Evolutionary conservation across 2,888 invertebrate genomes (phyloP).

Genomic region (Metopia argyrocephala): DNA sequence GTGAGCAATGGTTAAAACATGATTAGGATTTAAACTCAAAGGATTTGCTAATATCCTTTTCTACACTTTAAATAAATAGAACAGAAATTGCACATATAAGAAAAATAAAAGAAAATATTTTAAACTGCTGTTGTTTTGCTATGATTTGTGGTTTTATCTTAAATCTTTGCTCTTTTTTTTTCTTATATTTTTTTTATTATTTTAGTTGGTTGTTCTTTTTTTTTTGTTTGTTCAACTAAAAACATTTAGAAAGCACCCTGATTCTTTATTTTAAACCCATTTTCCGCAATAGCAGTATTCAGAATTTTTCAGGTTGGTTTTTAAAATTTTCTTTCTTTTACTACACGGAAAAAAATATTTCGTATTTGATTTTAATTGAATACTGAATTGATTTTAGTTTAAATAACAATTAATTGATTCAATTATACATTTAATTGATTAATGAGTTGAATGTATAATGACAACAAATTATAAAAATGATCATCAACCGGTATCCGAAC

Average conservation of each 20-base stretch:
- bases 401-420: no score
- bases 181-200: constrained; percentile 25
- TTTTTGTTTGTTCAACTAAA: constrained; percentile 24
- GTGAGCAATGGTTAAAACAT: constrained; percentile 20
- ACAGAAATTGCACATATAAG: constrained; percentile 25
- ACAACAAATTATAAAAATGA: no score
- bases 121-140: constrained; percentile 34
- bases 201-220: constrained; percentile 31
- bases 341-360: no score
- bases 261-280: not conserved
- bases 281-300: no score
- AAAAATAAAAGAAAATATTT: constrained; percentile 8
- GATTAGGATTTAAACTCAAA: constrained; percentile 45
- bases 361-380: no score
- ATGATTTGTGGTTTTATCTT: constrained; percentile 57
- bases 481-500: no score
- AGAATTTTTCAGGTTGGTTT: no score
- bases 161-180: constrained; percentile 50
- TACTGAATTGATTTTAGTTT: no score
- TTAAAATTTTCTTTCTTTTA: no score
- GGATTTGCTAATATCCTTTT: constrained; percentile 34
- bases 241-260: constrained; percentile 32
- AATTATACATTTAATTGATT: no score
- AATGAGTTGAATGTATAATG: no score
- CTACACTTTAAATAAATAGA: constrained; percentile 10